Percentiles rank a stretch among this genome's conserved stretches.
phyloP scores from a whole-genome alignment of 1,140 invertebrate species.

The Drosophila kepulauana region DNA sequence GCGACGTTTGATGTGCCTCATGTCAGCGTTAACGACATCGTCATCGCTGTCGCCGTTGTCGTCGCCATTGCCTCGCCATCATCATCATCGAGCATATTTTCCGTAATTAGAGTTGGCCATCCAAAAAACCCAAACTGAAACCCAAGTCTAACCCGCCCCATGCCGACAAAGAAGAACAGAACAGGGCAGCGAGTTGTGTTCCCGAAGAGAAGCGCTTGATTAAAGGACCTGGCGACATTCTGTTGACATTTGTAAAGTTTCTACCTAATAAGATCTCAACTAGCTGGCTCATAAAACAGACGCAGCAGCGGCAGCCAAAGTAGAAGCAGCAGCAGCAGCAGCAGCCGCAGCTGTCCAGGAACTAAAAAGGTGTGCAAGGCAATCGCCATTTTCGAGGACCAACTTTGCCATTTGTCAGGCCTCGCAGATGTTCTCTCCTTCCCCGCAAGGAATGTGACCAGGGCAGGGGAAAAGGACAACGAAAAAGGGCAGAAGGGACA shows the following conservation, averaged over 20 bases:
- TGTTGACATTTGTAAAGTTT: conserved; percentile 80
- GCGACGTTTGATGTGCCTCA: conserved; percentile 61
- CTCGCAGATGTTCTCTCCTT: background rate
- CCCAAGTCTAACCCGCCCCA: background rate
- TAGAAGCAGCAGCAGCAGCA: conserved; percentile 32
- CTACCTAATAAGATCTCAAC: conserved; percentile 55
- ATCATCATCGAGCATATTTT: conserved; percentile 56
- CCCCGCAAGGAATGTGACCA: background rate
- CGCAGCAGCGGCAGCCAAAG: background rate
- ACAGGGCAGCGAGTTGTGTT: background rate
- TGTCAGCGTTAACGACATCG: conserved; percentile 33
- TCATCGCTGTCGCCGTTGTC: background rate
- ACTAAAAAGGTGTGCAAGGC: conserved; percentile 25
- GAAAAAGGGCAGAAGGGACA: conserved; percentile 15
- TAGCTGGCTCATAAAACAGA: conserved; percentile 52
- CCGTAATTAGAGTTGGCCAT: conserved; percentile 64
- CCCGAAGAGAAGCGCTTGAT: conserved; percentile 55
- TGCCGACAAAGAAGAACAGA: too few relatives aligned
- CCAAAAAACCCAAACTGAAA: conserved; percentile 13
- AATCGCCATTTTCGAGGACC: conserved; percentile 51
- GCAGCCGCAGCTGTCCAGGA: conserved; percentile 40
- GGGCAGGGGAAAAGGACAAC: background rate
- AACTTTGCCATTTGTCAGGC: conserved; percentile 61
- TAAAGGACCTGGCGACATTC: conserved; percentile 70
- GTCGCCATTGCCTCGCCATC: background rate